phyloP scores from a whole-genome alignment of 2,888 invertebrate genomes.

The Eilema sororculum region DNA sequence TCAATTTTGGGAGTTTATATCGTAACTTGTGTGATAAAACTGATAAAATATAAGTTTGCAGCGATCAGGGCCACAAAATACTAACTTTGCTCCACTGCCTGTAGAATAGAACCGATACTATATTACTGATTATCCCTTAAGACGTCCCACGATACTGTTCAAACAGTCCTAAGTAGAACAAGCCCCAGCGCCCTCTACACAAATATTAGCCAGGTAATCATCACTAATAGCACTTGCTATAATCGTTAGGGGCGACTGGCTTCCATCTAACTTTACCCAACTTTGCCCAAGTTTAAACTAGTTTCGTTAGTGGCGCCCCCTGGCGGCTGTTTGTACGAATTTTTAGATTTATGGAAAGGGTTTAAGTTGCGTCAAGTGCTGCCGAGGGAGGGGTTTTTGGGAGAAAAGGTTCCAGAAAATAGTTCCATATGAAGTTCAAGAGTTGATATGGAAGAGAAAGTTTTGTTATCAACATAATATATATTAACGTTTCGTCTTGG shows the following conservation, averaged over 20 bases:
- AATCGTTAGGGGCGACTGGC: conserved; percentile 29
- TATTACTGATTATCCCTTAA: conserved; percentile 8
- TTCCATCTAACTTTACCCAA: conserved; percentile 43
- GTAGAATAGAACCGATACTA: not conserved
- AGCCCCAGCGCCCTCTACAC: conserved; percentile 25
- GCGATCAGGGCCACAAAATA: not conserved
- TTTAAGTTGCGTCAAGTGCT: conserved; percentile 13
- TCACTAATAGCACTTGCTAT: conserved; percentile 30
- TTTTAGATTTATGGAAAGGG: conserved; percentile 47
- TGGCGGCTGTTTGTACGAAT: conserved; percentile 39
- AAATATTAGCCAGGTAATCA: conserved; percentile 35
- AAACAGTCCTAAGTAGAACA: conserved; percentile 15
- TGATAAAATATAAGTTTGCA: too few relatives aligned
- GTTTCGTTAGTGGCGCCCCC: conserved; percentile 48
- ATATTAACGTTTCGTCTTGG: not conserved
- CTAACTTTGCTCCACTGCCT: not conserved
- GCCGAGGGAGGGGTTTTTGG: not conserved
- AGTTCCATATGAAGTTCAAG: conserved; percentile 10
- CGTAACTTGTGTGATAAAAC: too few relatives aligned
- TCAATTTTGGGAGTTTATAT: too few relatives aligned
- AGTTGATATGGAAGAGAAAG: not conserved
- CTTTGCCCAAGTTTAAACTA: conserved; percentile 51
- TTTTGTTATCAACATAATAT: not conserved
- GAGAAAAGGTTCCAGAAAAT: not conserved
- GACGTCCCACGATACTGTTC: conserved; percentile 2